Evolutionary conservation across 2,888 invertebrate species (phyloP), one percentile per base, ranked within the genome.

Genomic region (Mayetiola destructor): DNA sequence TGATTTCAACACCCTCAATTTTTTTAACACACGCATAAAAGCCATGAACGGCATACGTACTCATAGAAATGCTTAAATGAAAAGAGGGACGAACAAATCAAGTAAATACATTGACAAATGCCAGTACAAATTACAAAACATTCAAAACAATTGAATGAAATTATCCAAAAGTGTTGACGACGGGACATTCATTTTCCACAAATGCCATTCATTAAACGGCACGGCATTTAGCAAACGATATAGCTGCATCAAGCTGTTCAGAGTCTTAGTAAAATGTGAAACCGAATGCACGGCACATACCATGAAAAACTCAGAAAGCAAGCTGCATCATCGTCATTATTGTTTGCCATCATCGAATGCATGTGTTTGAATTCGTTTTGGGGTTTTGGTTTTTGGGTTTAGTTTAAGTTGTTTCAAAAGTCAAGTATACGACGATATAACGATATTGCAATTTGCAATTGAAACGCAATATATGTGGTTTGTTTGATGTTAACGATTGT

Each of bases 101-200:
- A 9, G 21, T n/a, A 21, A 40, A 2, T 4, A 10, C 10, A 12
- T 14, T 27, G 14, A 16, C 27, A 48, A 23, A 48, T 27, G 27
- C 48, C 23, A 27, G 16, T 48, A n/a, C 48, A 16, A 48, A 48
- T 27, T 48, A 27, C 23, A 40, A 48, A 27, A 27, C 48, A 48
- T 48, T 27, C 16, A 27, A 27, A 16, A 48, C 48, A 48, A 48
- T 48, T 48, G 48, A 48, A 27, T 48, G 48, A 48, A 48, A 48
- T 48, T 48, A 48, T 48, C 48, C 48, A 48, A n/a, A 48, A 48
- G 48, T 27, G 48, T 48, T 48, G 48, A 48, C 48, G 48, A 48
- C 48, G 48, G 27, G n/a, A n/a, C 48, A 48, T 48, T 48, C 48
- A 48, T n/a, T 48, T 48, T 48, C 27, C 48, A 48, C 48, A 48